Base-by-base conservation (phyloP, 2,797 vertebrate genomes). In the Molossus alvarezi region DNA sequence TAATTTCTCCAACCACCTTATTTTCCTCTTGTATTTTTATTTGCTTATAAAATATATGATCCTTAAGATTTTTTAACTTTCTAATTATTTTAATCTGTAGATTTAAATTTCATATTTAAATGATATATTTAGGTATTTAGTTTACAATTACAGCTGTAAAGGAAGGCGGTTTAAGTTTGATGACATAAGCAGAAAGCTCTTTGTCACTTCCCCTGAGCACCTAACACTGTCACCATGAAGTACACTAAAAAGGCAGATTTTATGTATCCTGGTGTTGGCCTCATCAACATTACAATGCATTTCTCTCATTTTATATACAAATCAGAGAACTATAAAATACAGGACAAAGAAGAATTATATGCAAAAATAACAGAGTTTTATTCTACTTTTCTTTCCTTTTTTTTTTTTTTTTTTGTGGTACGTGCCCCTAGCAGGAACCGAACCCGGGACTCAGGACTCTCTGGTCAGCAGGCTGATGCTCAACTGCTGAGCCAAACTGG, bases 321-420 rank as follows among this genome's bases (percentile, higher is more conserved):
- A 79, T 95, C 41, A 65, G 69, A 91, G 76, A 83, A 88, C n/a
- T 87, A 2, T 55, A 94, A 95, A 90, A 81, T 81, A 67, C 2
- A 53, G n/a, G 18, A 84, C 48, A 62, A 55, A 88, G 41, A 86
- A 87, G 94, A 91, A 77, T 37, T n/a, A 71, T 64, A 88, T 20
- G 20, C 41, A 87, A 94, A 97, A 90, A 41, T 27, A 87, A 5
- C 60, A 96, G 27, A 20, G 7, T 67, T 91, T 89, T 75, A 37
- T 83, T 93, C 71, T 85, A 57, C 55, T 69, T 89, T 95, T 95
- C 79, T 33, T 33, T 33, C 33, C 33, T 33, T 33, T 33, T 33
- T 33, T 33, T 33, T 33, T 33, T 33, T 33, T 33, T 33, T 33
- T 33, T 33, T 33, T 33, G 33, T 33, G 33, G 33, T 33, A 33